These are phyloP conservation scores for Diachrysia chrysitis DNA, from an alignment of 2,888 invertebrate genomes.

Conservation along the genomic window DNA sequence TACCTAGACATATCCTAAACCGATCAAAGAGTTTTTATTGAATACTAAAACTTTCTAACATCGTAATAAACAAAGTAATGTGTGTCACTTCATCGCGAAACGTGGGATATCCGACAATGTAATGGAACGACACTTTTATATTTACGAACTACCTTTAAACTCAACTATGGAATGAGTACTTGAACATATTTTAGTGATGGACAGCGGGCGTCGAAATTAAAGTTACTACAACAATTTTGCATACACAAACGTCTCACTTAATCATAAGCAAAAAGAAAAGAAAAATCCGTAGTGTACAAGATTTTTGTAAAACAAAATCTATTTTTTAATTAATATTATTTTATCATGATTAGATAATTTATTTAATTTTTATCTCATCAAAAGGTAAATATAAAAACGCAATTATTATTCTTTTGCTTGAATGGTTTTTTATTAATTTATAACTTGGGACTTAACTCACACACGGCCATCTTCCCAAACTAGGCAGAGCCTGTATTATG, in stretches of 20 bases:
- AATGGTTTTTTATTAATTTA: too few species aligned
- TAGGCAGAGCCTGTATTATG: too few species aligned
- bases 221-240: not conserved
- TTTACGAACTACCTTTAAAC: conserved; percentile 45
- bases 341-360: not conserved
- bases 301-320: too few species aligned
- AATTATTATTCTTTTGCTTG: not conserved
- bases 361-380: not conserved
- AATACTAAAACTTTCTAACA: conserved; percentile 38
- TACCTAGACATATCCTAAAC: not conserved
- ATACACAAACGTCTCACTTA: not conserved
- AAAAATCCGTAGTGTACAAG: not conserved
- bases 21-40: conserved; percentile 24
- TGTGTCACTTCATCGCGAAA: conserved; percentile 35
- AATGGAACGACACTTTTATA: conserved; percentile 46
- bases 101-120: conserved; percentile 45
- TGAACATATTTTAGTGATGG: conserved; percentile 7
- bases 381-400: not conserved
- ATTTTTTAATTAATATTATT: not conserved
- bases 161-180: conserved; percentile 26
- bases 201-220: not conserved
- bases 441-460: too few species aligned
- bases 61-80: conserved; percentile 48
- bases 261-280: not conserved
- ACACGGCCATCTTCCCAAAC: too few species aligned